Evolutionary conservation across 2,113 vertebrate species (phyloP).

Genomic region (Podarcis muralis): DNA sequence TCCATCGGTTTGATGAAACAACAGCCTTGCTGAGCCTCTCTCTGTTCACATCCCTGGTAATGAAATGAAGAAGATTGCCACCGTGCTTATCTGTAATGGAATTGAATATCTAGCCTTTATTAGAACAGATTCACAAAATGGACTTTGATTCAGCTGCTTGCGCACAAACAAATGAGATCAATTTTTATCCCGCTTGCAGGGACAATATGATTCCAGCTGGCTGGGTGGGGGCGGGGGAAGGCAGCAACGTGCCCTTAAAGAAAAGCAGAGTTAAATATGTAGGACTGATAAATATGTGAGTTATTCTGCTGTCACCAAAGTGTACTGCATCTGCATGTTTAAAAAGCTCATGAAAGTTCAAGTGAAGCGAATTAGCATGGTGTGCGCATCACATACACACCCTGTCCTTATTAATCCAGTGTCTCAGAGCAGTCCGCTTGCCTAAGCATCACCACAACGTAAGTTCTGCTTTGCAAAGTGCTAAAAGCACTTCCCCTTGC

Average conservation of each 20-base stretch:
- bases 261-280: constrained; percentile 49
- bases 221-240: constrained; percentile 16
- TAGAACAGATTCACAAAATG: constrained; percentile 39
- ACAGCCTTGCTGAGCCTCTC: not conserved
- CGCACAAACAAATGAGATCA: constrained; percentile 64
- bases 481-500: not conserved
- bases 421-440: not conserved
- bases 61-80: constrained; percentile 25
- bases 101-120: constrained; percentile 49
- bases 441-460: not conserved
- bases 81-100: constrained; percentile 39
- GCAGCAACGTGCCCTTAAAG: constrained; percentile 58
- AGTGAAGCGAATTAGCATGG: not conserved
- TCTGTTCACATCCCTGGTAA: not conserved
- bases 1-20: not conserved
- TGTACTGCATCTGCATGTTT: constrained; percentile 1
- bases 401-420: not conserved
- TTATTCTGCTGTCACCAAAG: constrained; percentile 31
- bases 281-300: constrained; percentile 27
- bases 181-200: constrained; percentile 53
- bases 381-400: not conserved
- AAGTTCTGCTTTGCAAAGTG: not conserved
- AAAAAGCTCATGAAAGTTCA: constrained; percentile 2
- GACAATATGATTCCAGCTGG: constrained; percentile 58
- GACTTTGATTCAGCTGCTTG: constrained; percentile 48